Evolutionary conservation across 2,113 vertebrate genomes (phyloP).

Genomic region (Sander vitreus): DNA sequence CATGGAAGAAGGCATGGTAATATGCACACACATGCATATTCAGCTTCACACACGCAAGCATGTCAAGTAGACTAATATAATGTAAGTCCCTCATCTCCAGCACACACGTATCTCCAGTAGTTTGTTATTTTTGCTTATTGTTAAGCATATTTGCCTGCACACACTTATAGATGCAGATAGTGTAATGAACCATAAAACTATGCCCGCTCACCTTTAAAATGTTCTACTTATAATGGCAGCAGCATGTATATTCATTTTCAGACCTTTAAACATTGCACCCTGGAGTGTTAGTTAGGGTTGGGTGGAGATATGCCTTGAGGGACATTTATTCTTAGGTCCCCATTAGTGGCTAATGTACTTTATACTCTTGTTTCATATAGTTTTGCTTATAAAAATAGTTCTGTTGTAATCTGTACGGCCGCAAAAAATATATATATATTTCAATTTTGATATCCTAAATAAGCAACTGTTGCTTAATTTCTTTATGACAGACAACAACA

Average conservation of each 20-base stretch:
- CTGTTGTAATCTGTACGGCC: neutral
- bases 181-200: conserved; percentile 23
- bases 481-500: neutral
- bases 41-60: conserved; percentile 30
- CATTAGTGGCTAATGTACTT: neutral
- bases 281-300: conserved; percentile 8
- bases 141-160: conserved; percentile 21
- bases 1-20: conserved; percentile 47
- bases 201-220: conserved; percentile 42
- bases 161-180: neutral
- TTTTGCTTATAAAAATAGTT: neutral
- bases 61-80: conserved; percentile 16
- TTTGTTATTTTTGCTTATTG: no score
- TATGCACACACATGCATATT: conserved; percentile 25
- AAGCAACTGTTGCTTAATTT: neutral
- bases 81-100: conserved; percentile 3
- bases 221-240: conserved; percentile 26
- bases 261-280: conserved; percentile 53
- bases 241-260: conserved; percentile 60
- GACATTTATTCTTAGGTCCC: conserved; percentile 16
- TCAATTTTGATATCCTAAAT: neutral
- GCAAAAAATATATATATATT: neutral
- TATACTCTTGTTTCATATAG: neutral
- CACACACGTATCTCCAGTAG: neutral
- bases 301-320: conserved; percentile 13